Conservation (phyloP, 2,888 invertebrate species). For the Anorthoa munda region DNA sequence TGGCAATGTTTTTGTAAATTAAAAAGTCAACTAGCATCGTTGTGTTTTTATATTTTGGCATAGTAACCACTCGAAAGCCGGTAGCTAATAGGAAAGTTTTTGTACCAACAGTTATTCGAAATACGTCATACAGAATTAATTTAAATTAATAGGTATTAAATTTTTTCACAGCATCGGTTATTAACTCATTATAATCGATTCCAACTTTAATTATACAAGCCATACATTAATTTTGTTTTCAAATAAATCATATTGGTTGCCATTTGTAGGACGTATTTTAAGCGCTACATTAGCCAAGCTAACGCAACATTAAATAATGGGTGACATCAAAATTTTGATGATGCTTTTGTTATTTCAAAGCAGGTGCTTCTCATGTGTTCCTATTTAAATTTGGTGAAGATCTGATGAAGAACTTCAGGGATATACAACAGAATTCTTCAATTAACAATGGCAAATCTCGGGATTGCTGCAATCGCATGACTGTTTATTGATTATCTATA, state of each 20-base stretch:
- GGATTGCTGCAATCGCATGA: too few relatives aligned
- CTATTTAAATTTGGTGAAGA: too few relatives aligned
- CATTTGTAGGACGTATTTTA: neutral
- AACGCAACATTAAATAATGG: conserved; percentile 1
- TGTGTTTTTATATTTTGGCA: conserved; percentile 18
- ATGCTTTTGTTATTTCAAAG: too few relatives aligned
- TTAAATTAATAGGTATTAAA: neutral
- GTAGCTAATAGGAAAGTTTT: neutral
- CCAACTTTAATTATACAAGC: conserved; percentile 18
- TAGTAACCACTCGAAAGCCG: conserved; percentile 1
- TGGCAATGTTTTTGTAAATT: conserved; percentile 26
- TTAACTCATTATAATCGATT: neutral
- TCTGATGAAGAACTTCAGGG: too few relatives aligned
- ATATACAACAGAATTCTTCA: too few relatives aligned
- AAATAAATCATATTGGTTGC: conserved; percentile 27
- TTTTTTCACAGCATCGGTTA: neutral
- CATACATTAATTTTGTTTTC: conserved; percentile 13
- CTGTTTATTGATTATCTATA: too few relatives aligned
- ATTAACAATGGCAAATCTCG: too few relatives aligned
- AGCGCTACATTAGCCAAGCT: conserved; percentile 1
- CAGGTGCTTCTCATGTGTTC: too few relatives aligned
- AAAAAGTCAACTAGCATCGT: conserved; percentile 17
- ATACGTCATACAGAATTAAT: neutral
- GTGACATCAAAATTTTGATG: conserved; percentile 5
- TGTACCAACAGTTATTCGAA: conserved; percentile 5